Conservation (phyloP, 2,888 invertebrate species). For the Augochlorella aurata region DNA sequence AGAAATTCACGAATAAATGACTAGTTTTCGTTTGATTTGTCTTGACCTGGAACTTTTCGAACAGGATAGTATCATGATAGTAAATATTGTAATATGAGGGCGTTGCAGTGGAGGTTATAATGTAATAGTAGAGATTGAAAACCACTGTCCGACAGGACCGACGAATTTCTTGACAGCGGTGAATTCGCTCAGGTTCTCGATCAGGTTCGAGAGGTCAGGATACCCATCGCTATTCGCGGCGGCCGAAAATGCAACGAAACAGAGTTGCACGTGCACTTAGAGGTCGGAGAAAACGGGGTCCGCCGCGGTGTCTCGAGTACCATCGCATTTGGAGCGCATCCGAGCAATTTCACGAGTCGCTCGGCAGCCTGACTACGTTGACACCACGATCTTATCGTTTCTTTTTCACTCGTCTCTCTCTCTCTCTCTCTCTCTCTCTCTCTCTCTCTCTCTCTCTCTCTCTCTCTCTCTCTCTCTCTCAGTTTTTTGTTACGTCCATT, state of each 20-base stretch:
- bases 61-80: too few relatives aligned
- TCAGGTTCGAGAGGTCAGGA: background rate
- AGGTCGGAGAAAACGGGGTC: constrained; percentile 31
- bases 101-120: too few relatives aligned
- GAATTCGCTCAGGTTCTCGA: background rate
- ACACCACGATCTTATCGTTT: constrained; percentile 7
- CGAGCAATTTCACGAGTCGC: constrained; percentile 61
- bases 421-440: background rate
- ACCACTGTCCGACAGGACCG: too few relatives aligned
- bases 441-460: too few relatives aligned
- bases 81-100: too few relatives aligned
- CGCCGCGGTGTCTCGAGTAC: constrained; percentile 26
- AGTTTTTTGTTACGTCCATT: background rate
- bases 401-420: background rate
- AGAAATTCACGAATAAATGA: too few relatives aligned
- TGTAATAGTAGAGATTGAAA: too few relatives aligned
- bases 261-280: constrained; percentile 37
- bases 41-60: too few relatives aligned
- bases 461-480: background rate
- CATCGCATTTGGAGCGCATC: constrained; percentile 62
- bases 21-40: too few relatives aligned
- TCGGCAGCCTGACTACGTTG: constrained; percentile 30
- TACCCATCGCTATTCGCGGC: constrained; percentile 1
- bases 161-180: background rate
- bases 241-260: constrained; percentile 10